Evolutionary conservation across 2,888 invertebrate species (phyloP), one percentile per base, ranked within the genome.

Genomic region (Aradus depressus): DNA sequence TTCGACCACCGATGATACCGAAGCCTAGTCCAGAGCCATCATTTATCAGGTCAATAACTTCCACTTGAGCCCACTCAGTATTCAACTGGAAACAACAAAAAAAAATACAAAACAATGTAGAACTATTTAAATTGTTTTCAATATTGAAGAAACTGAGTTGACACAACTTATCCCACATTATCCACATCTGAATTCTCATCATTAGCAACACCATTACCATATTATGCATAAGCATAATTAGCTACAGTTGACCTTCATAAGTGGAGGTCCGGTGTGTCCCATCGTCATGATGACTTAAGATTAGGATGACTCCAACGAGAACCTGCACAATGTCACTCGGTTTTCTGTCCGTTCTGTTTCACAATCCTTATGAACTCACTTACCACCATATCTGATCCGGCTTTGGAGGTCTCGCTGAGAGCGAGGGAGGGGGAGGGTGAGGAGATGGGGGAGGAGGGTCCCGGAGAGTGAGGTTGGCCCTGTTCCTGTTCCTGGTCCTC

Each of bases 11-110:
- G 64, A 98, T 95, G 64, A 98, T 98, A 62, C 97, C 98, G 72
- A 98, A 98, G 32, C 98, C 98, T 60, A 98, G 79, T 25, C 96
- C 96, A 53, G 92, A 89, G 55, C 95, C 96, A 77, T 97, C 97
- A 70, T 97, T 97, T 39, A 93, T 84, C 58, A 98, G 75, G 67
- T 97, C 95, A 62, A 98, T 92, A 53, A 95, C 89, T 75, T 98
- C 96, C 62, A 98, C 92, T 77, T 97, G 96, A 64, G 93, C 93
- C 95, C 95, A 97, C 78, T 97, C 97, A 70, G 96, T 96, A 73
- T 90, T 95, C 74, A 97, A 79, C 80, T 91, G 74, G 63, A 75
- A 72, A 14, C 14, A n/a, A 6, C 21, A 48, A 28, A 16, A 21
- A 25, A 31, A 16, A 31, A 49, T 49, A 8, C 6, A 19, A 6